Evolutionary conservation across 2,888 invertebrate species (phyloP).

Genomic region (Agrochola circellaris): DNA sequence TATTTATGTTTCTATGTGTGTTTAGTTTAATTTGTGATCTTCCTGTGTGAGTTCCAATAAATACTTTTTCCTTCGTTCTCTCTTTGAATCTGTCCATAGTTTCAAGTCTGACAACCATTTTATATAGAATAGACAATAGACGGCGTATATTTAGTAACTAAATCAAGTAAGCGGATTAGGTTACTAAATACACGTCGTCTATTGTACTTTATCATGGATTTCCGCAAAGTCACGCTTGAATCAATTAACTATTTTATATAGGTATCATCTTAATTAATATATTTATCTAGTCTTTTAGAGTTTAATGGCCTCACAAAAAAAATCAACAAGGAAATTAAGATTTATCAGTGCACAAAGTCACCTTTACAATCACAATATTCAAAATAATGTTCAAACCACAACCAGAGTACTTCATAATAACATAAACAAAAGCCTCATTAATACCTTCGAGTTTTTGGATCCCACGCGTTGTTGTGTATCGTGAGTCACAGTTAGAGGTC

Average conservation of each 20-base stretch:
- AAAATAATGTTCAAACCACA: background rate
- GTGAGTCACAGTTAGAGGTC: constrained; percentile 57
- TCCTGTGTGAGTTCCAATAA: too few species aligned
- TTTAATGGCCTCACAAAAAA: background rate
- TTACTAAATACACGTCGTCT: too few species aligned
- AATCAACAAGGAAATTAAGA: background rate
- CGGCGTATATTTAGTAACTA: too few species aligned
- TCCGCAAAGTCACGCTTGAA: too few species aligned
- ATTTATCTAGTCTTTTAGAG: background rate
- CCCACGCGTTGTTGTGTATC: constrained; percentile 44
- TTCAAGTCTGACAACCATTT: background rate
- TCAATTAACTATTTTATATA: background rate
- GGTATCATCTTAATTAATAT: too few species aligned
- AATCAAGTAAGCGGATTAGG: too few species aligned
- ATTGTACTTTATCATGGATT: too few species aligned
- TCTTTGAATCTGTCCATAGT: background rate
- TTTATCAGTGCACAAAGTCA: background rate
- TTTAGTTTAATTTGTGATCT: too few species aligned
- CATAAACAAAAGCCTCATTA: constrained; percentile 23
- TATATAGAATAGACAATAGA: too few species aligned
- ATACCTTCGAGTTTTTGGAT: constrained; percentile 9
- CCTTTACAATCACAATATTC: background rate
- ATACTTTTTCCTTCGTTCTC: too few species aligned
- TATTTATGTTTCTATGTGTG: too few species aligned
- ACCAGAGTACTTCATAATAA: background rate